Base-by-base conservation (phyloP, 2,888 invertebrate species). In the Augochlorella aurata region DNA sequence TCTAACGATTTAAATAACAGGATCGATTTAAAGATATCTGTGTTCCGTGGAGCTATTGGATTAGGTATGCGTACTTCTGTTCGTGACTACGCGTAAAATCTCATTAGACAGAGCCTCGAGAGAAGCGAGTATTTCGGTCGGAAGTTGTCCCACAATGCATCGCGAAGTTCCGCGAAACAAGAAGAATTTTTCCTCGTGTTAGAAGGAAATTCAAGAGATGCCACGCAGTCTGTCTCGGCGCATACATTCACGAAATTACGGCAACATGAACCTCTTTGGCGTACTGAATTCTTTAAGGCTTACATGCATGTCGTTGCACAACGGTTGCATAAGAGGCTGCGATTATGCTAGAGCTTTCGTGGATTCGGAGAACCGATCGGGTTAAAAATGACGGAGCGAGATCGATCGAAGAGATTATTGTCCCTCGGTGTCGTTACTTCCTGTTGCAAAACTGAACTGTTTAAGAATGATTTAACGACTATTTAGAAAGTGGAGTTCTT, bases 251-350 rank as follows among this genome's bases (percentile, higher is more conserved):
- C 67, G 74, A 81, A 74, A 83, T 83, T 67, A 50, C 75, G 58
- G 21, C 69, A 24, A 58, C 76, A 52, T 49, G 77, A 76, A 71
- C 72, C 72, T 70, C 79, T 70, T 47, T 52, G 65, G 71, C 79
- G 81, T 85, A 85, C 78, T 75, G 50, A 85, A 85, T 85, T 83
- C 76, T 74, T 69, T 58, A 24, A 63, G 70, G 24, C 66, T 79
- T 72, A 10, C 24, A 54, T 61, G 76, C 72, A 18, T 65, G 75
- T 54, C 24, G 72, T 85, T 85, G 83, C 73, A 58, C 50, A 85
- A 85, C 68, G 5, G 65, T 85, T 85, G 66, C 14, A 16, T 52
- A 82, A 82, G 47, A 29, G 68, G 66, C 61, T 50, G 58, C 67
- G 73, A 76, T 84, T 78, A 61, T 79, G 44, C 52, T 61, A 63